Conservation (phyloP, 2,888 invertebrate genomes). For the Leucophenga maculata region DNA sequence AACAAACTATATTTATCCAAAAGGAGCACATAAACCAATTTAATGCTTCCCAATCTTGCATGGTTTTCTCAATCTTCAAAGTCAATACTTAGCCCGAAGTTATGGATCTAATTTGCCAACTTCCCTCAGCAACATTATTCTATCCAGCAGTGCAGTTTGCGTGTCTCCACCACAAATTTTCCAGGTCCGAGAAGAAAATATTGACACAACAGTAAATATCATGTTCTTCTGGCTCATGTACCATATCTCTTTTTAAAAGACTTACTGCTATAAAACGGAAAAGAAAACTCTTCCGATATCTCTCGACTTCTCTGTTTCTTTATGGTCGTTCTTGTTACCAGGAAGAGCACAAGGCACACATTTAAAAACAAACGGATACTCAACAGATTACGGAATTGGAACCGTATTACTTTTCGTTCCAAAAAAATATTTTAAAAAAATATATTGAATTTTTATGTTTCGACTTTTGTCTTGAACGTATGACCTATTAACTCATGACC, state of each 20-base stretch:
- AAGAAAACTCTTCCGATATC: constrained; percentile 54
- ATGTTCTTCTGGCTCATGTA: constrained; percentile 48
- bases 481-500: too few relatives aligned
- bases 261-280: constrained; percentile 36
- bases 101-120: constrained; percentile 78
- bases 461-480: too few relatives aligned
- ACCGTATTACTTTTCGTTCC: constrained; percentile 75
- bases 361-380: constrained; percentile 66
- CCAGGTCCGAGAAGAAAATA: constrained; percentile 50
- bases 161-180: constrained; percentile 43
- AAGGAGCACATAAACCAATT: constrained; percentile 33
- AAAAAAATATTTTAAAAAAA: constrained; percentile 28
- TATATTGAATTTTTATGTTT: too few relatives aligned
- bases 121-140: constrained; percentile 55
- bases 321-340: constrained; percentile 74
- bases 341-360: constrained; percentile 72
- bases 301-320: constrained; percentile 76
- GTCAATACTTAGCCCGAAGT: constrained; percentile 77
- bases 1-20: constrained; percentile 44
- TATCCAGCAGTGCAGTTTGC: constrained; percentile 69
- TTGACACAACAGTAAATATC: constrained; percentile 51
- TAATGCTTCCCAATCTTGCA: constrained; percentile 65
- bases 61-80: constrained; percentile 63
- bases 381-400: constrained; percentile 73
- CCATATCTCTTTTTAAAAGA: constrained; percentile 48